phyloP scores from a whole-genome alignment of 1,140 invertebrate species.

The Gerris buenoi region DNA sequence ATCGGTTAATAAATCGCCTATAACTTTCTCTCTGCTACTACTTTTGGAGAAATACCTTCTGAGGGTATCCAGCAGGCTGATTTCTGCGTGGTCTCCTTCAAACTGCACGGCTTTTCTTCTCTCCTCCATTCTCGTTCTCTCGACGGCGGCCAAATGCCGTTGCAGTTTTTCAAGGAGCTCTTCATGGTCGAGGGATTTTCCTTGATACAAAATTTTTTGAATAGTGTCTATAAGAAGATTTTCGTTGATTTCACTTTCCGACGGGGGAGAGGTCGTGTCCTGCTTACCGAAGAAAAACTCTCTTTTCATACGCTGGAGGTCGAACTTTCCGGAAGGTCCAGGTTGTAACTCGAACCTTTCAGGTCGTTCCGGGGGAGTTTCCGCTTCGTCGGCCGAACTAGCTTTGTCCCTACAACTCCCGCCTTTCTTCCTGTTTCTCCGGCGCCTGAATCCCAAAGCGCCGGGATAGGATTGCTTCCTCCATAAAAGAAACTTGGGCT shows the following conservation, averaged over 20 bases:
- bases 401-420: slow-evolving; percentile 42
- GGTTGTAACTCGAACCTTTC: slow-evolving; percentile 1
- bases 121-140: slow-evolving; percentile 21
- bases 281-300: slow-evolving; percentile 37
- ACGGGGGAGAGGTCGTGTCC: slow-evolving; percentile 27
- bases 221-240: slow-evolving; percentile 44
- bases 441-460: slow-evolving; percentile 39
- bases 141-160: slow-evolving; percentile 39
- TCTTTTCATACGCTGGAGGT: slow-evolving; percentile 45
- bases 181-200: slow-evolving; percentile 37
- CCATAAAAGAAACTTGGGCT: slow-evolving; percentile 63
- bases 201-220: slow-evolving; percentile 41
- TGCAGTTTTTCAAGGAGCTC: slow-evolving; percentile 47
- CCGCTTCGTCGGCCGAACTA: slow-evolving; percentile 44
- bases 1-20: slow-evolving; percentile 52
- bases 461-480: slow-evolving; percentile 62
- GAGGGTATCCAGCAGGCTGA: slow-evolving; percentile 44
- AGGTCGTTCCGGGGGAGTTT: slow-evolving; percentile 24
- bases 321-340: slow-evolving; percentile 39
- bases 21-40: slow-evolving; percentile 45
- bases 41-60: slow-evolving; percentile 48
- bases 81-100: slow-evolving; percentile 39
- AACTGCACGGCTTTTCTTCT: slow-evolving; percentile 24
- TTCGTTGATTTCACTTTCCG: slow-evolving; percentile 34
- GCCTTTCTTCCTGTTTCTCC: slow-evolving; percentile 37